phyloP scores from a whole-genome alignment of 2,797 vertebrate genomes.

The Peromyscus attwateri region DNA sequence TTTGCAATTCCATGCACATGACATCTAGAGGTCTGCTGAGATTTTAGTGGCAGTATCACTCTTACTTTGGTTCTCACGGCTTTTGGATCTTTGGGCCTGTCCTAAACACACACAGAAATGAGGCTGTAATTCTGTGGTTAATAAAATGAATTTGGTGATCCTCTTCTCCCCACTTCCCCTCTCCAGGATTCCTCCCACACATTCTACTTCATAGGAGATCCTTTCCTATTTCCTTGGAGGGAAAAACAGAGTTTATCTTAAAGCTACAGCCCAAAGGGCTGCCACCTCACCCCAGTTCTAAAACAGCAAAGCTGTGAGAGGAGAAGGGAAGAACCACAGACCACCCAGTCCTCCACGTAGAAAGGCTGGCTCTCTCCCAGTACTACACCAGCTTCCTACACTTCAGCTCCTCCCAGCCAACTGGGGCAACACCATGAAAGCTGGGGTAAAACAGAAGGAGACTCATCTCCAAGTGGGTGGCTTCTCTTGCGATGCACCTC shows the following conservation, averaged over 20 bases:
- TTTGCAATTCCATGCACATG: not conserved
- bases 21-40: no score
- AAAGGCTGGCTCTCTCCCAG: not conserved
- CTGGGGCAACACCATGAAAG: not conserved
- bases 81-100: not conserved
- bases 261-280: not conserved
- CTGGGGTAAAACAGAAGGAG: not conserved
- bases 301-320: not conserved
- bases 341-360: not conserved
- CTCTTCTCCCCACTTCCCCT: not conserved
- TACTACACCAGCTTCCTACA: not conserved
- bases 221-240: not conserved
- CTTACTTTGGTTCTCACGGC: not conserved
- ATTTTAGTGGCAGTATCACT: not conserved
- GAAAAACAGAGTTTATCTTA: not conserved
- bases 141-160: not conserved
- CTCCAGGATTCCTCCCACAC: not conserved
- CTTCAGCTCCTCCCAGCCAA: not conserved
- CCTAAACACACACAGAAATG: not conserved
- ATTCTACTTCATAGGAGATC: not conserved
- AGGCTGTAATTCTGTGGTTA: not conserved
- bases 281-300: not conserved
- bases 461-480: not conserved
- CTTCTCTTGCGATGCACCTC: not conserved
- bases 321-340: not conserved